Base-by-base conservation (phyloP, 2,797 vertebrate species). In the Parauchenoglanis punctatus region DNA sequence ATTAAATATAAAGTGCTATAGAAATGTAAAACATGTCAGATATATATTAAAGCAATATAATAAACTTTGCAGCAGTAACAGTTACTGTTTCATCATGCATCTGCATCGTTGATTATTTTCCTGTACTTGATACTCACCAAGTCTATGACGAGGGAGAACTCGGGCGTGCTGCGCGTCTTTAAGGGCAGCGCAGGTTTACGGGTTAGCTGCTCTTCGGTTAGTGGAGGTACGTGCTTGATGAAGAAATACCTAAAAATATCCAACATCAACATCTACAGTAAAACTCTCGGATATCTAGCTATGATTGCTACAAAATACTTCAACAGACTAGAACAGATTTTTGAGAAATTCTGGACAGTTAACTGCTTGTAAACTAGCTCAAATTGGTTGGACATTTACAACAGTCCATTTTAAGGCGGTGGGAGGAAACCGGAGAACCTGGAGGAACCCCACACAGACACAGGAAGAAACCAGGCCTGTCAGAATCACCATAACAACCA, bases 131-230 rank as follows among this genome's bases (percentile, higher is more conserved):
- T 17, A 75, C 93, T 95, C 88, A 99, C 98, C 96, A 99, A 94
- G 93, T 99, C 98, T 88, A 99, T 94, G 91, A 99, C 98, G 92
- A 99, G 94, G 77, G 98, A 99, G 93, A 99, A 99, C 86, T 99
- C 98, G 10, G 98, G 98, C 87, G 98, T 99, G 96, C 98, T 99
- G 95, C 98, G 97, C 1, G 98, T 99, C 96, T 99, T 99, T 91
- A 99, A 90, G 2, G 98, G 98, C 89, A 99, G 96, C 81, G 98
- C 98, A 85, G 98, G 98, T 91, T 99, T 99, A 92, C 98, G 96
- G 87, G 98, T 99, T 61, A 99, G 97, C 91, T 99, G 98, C 92
- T 99, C 98, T 93, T 99, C 98, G 85, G 98, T 99, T 92, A 99
- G 95, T 1, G 98, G 98, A 89, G 98, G 98, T 83, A 99, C 98